phyloP scores from a whole-genome alignment of 2,797 vertebrate species.

The Podarcis lilfordi region DNA sequence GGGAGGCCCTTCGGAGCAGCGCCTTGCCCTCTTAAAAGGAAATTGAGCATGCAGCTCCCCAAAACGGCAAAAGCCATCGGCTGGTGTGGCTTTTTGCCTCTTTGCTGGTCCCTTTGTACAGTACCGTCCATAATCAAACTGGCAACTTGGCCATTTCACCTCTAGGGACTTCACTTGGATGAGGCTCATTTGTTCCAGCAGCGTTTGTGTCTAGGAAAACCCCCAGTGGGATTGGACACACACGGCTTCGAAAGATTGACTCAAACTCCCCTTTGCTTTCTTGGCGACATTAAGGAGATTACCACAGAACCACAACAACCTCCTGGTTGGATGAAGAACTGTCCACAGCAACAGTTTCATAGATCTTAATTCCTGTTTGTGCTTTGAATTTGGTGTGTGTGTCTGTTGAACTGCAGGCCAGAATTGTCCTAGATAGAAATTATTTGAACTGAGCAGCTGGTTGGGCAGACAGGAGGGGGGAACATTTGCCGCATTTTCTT shows the following conservation, averaged over 20 bases:
- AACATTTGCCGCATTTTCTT: slow-evolving; percentile 53
- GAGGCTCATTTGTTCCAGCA: not conserved
- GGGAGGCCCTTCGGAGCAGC: slow-evolving; percentile 74
- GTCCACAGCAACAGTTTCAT: slow-evolving; percentile 38
- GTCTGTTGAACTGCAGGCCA: not conserved
- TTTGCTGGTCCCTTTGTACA: slow-evolving; percentile 62
- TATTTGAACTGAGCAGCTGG: not conserved
- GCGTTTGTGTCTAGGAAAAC: not conserved
- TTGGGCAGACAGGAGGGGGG: not conserved
- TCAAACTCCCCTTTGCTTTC: slow-evolving; percentile 34
- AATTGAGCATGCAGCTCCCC: slow-evolving; percentile 72
- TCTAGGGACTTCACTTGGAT: no score
- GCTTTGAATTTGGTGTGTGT: no score
- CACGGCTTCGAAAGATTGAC: slow-evolving; percentile 4
- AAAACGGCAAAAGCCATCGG: slow-evolving; percentile 73
- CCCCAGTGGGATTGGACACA: no score
- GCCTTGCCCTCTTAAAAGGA: slow-evolving; percentile 72
- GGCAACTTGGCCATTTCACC: not conserved
- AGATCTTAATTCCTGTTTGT: slow-evolving; percentile 19
- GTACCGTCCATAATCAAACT: slow-evolving; percentile 63
- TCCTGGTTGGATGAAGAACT: slow-evolving; percentile 47
- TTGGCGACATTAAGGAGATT: slow-evolving; percentile 56
- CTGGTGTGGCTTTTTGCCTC: slow-evolving; percentile 8
- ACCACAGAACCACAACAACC: slow-evolving; percentile 57
- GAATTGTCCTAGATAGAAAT: not conserved